Evolutionary conservation across 1,140 invertebrate species (phyloP).

Genomic region (Euschistus heros): DNA sequence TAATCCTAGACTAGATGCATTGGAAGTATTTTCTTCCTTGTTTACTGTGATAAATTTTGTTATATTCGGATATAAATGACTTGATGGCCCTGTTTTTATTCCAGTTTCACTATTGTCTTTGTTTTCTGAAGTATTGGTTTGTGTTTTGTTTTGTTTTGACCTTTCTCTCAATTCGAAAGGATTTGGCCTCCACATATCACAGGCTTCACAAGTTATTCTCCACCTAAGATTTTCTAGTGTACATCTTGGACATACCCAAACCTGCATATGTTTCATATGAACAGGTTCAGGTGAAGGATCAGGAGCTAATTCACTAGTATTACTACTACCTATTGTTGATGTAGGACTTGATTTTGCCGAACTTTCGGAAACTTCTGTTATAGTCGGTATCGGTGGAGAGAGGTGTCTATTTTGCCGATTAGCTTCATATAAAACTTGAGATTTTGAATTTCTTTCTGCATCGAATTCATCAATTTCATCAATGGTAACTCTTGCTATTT

Average conservation of each 20-base stretch:
- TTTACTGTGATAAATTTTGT: too few species aligned
- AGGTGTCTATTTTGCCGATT: slow-evolving; percentile 30
- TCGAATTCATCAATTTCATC: slow-evolving; percentile 30
- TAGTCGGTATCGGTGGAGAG: slow-evolving; percentile 34
- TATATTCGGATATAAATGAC: too few species aligned
- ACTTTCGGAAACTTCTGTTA: slow-evolving; percentile 34
- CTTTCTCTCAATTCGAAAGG: slow-evolving; percentile 21
- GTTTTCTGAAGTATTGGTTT: not conserved
- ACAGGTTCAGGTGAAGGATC: not conserved
- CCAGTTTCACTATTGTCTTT: not conserved
- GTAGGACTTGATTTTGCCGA: slow-evolving; percentile 31
- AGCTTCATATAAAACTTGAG: slow-evolving; percentile 30
- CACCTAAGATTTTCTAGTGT: slow-evolving; percentile 44
- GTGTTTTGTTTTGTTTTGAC: not conserved
- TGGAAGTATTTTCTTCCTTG: too few species aligned
- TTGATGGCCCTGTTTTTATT: too few species aligned
- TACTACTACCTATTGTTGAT: slow-evolving; percentile 25
- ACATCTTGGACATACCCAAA: slow-evolving; percentile 44
- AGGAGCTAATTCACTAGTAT: not conserved
- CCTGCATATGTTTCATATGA: slow-evolving; percentile 3
- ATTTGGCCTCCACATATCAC: slow-evolving; percentile 34
- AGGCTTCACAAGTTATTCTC: slow-evolving; percentile 45
- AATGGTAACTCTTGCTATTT: slow-evolving; percentile 27
- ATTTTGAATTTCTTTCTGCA: slow-evolving; percentile 29
- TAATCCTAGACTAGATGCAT: too few species aligned